Evolutionary conservation across 1,140 invertebrate genomes (phyloP), one percentile per base, ranked within the genome.

Genomic region (Goniozus legneri): DNA sequence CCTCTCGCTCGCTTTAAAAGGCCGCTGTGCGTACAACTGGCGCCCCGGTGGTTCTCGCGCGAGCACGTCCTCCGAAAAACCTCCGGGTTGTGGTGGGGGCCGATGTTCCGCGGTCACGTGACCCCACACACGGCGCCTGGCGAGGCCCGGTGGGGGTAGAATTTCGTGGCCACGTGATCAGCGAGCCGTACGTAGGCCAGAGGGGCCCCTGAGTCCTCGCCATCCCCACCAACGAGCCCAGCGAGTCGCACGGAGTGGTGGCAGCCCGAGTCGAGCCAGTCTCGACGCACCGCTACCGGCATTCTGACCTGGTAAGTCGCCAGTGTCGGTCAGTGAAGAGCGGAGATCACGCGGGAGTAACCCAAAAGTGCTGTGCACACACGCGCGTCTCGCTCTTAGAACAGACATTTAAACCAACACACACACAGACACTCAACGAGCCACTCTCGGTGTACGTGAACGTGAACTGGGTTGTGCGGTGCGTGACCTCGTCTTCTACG

Each of bases 221-320:
- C 10, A 10, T 27, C 10, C 24, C 24, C 4, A 27, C 24, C 24
- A n/a, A n/a, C n/a, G n/a, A n/a, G n/a, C n/a, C n/a, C n/a, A n/a
- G n/a, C n/a, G n/a, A n/a, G n/a, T n/a, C n/a, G n/a, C n/a, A n/a
- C n/a, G n/a, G n/a, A n/a, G n/a, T n/a, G n/a, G n/a, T n/a, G n/a
- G n/a, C n/a, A n/a, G n/a, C n/a, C n/a, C n/a, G 24, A 27, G 24
- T 27, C 46, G 21, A 18, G 37, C 44, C 30, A 19, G n/a, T n/a
- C 21, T 20, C 49, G 41, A 49, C 33, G n/a, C 40, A 16, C 24
- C 38, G 13, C 44, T 38, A 50, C 54, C 60, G 56, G 66, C 67
- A 73, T 73, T 75, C 68, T 69, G 71, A 72, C 67, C 71, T 73
- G 71, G 69, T 68, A 72, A 69, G 69, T 62, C 60, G 58, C 64